phyloP scores from a whole-genome alignment of 2,113 vertebrate species.

The Megaceryle torquata region DNA sequence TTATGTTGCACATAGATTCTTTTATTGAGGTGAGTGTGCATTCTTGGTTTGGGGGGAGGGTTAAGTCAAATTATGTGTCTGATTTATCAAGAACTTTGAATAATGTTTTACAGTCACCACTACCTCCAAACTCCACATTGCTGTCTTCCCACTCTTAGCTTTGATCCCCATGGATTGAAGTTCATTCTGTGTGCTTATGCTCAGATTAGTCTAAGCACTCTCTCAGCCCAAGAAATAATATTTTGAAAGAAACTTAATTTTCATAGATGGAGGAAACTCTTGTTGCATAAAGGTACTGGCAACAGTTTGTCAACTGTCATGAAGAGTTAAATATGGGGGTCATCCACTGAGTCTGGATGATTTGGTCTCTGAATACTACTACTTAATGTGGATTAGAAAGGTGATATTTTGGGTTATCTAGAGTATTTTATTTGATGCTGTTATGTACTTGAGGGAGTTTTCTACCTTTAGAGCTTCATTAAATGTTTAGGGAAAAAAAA shows the following conservation, averaged over 20 bases:
- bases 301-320: not conserved
- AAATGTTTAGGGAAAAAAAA: not conserved
- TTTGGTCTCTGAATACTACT: not conserved
- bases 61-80: not conserved
- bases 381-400: not conserved
- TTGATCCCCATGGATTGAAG: not conserved
- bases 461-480: not conserved
- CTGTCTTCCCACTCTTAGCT: not conserved
- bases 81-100: not conserved
- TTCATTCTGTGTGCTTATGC: not conserved
- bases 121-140: not conserved
- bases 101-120: not conserved
- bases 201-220: not conserved
- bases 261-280: not conserved
- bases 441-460: not conserved
- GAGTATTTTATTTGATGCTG: not conserved
- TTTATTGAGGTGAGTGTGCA: slow-evolving; percentile 89
- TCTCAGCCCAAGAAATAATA: not conserved
- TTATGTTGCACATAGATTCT: slow-evolving; percentile 97
- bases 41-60: not conserved
- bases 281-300: not conserved
- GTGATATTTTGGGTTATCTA: not conserved
- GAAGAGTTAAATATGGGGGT: not conserved
- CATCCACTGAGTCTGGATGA: not conserved
- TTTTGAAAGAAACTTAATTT: not conserved